Percentiles rank a stretch among this genome's conserved stretches.
phyloP scores from a whole-genome alignment of 1,140 invertebrate species.

The Drosophila kikkawai region DNA sequence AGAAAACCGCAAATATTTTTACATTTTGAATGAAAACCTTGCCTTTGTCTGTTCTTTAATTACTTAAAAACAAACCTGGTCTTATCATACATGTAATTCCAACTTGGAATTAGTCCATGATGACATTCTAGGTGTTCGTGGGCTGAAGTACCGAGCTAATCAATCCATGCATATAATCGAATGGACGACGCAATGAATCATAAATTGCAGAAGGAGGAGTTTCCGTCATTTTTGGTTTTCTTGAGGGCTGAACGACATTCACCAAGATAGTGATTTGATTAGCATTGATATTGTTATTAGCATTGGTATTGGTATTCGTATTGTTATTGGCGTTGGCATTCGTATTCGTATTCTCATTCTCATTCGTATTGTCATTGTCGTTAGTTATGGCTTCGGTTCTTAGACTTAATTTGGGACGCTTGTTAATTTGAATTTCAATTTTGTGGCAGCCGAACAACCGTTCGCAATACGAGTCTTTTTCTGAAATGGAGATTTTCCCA shows the following conservation, averaged over 20 bases:
- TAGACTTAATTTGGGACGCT: background rate
- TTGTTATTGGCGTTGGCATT: too few relatives aligned
- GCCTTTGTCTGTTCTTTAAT: slow-evolving; percentile 64
- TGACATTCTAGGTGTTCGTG: background rate
- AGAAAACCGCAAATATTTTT: slow-evolving; percentile 76
- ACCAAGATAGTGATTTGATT: too few relatives aligned
- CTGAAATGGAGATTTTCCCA: background rate
- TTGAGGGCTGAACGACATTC: too few relatives aligned
- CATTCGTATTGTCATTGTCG: background rate
- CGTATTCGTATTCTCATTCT: background rate
- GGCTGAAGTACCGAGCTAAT: too few relatives aligned
- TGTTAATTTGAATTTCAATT: background rate
- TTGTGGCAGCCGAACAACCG: background rate
- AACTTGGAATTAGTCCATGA: background rate
- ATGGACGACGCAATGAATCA: too few relatives aligned
- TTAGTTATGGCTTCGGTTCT: background rate
- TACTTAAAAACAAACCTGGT: slow-evolving; percentile 54
- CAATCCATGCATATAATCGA: too few relatives aligned
- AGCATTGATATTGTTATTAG: background rate
- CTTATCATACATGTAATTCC: background rate
- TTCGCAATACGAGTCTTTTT: background rate
- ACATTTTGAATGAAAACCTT: slow-evolving; percentile 39
- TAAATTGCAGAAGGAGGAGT: too few relatives aligned
- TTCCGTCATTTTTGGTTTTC: too few relatives aligned
- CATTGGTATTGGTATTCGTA: background rate